These are phyloP conservation scores for Xylota segnis DNA, from an alignment of 2,888 invertebrate genomes.

Conservation along the genomic window DNA sequence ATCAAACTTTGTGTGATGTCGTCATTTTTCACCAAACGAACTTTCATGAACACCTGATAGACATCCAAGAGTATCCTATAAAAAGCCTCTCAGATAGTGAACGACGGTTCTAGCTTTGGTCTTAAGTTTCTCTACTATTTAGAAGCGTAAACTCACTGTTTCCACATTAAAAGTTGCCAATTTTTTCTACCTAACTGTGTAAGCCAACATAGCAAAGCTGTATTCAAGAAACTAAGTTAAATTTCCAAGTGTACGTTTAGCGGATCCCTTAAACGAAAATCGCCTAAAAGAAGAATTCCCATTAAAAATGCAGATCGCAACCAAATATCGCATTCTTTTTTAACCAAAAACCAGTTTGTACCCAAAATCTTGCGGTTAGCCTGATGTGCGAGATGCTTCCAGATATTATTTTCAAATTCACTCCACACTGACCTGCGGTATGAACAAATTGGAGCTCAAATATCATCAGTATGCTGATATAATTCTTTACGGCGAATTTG, in stretches of 20 bases:
- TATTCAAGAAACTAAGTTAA: conserved; percentile 16
- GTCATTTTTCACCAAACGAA: no score
- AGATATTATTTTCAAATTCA: conserved; percentile 60
- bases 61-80: no score
- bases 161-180: no score
- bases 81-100: no score
- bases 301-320: conserved; percentile 55
- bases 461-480: conserved; percentile 59
- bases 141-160: no score
- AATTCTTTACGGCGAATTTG: conserved; percentile 63
- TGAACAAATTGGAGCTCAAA: conserved; percentile 71
- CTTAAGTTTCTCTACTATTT: no score
- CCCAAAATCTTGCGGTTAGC: conserved; percentile 27
- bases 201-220: no score
- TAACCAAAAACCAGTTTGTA: conserved; percentile 48
- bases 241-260: conserved; percentile 22
- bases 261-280: conserved; percentile 14
- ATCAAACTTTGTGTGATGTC: no score
- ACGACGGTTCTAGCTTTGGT: no score
- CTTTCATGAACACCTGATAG: no score
- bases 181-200: no score
- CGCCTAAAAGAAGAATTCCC: conserved; percentile 25
- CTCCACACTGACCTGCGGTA: conserved; percentile 60
- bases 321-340: conserved; percentile 33
- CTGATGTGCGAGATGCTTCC: conserved; percentile 41